These are phyloP conservation scores for Dicrostonyx torquatus DNA, from an alignment of 2,797 vertebrate species.

Conservation along the genomic window DNA sequence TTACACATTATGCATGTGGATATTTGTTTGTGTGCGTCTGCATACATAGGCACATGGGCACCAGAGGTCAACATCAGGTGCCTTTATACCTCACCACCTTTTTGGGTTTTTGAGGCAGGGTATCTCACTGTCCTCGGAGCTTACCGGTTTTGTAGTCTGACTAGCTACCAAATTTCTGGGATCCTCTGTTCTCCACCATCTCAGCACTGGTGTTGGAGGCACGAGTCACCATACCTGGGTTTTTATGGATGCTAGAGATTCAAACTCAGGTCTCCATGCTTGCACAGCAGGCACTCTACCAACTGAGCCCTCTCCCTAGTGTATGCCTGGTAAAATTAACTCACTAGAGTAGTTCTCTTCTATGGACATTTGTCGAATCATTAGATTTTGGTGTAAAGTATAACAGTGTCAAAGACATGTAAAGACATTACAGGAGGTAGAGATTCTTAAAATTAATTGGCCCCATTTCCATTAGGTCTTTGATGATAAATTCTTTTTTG, in stretches of 20 bases:
- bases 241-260: not conserved
- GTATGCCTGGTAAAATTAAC: constrained; percentile 52
- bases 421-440: constrained; percentile 83
- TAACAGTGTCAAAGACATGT: constrained; percentile 80
- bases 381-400: constrained; percentile 80
- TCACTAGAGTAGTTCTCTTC: constrained; percentile 78
- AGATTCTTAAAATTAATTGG: constrained; percentile 85
- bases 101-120: not conserved
- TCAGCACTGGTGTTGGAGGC: not conserved
- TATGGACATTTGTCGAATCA: constrained; percentile 83
- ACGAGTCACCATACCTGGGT: not conserved
- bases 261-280: not conserved
- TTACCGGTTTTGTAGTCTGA: not conserved
- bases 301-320: not conserved
- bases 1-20: not conserved
- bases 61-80: not conserved
- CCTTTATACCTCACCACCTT: not conserved
- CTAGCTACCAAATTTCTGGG: too few species aligned
- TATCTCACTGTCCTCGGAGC: not conserved
- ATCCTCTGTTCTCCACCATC: not conserved
- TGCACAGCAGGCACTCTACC: not conserved
- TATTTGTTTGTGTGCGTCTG: not conserved
- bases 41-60: not conserved
- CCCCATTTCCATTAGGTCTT: constrained; percentile 87
- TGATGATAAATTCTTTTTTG: constrained; percentile 89